Conservation (phyloP, 2,888 invertebrate species). For the Rhingia campestris region DNA sequence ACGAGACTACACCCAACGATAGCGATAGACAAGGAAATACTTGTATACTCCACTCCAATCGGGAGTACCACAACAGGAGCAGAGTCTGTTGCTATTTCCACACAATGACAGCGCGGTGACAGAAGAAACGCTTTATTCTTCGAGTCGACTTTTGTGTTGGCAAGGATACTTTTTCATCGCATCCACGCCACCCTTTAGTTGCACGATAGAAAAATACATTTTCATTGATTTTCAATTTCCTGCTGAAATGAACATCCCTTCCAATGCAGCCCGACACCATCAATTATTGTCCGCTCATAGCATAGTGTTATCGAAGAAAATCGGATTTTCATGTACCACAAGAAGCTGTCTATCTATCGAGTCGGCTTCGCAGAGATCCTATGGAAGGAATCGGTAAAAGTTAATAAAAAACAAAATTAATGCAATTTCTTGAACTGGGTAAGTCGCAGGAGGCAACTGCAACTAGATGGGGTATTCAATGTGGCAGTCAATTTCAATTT, state of each 20-base stretch:
- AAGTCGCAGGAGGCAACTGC: too few relatives aligned
- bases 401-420: too few relatives aligned
- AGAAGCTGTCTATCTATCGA: not conserved
- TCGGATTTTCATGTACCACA: not conserved
- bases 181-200: not conserved
- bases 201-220: conserved; percentile 3
- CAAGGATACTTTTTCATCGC: not conserved
- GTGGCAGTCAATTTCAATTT: too few relatives aligned
- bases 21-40: not conserved
- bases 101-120: conserved; percentile 7
- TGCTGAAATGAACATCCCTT: not conserved
- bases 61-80: too few relatives aligned
- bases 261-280: not conserved
- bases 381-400: too few relatives aligned
- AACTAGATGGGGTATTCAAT: too few relatives aligned
- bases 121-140: not conserved
- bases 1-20: not conserved
- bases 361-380: not conserved
- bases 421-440: too few relatives aligned
- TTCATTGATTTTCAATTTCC: conserved; percentile 32
- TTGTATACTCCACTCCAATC: not conserved
- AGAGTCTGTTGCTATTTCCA: not conserved
- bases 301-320: not conserved
- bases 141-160: conserved; percentile 8
- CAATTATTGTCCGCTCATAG: not conserved